Base-by-base conservation (phyloP, 1,140 invertebrate species). In the Caenorhabditis remanei region DNA sequence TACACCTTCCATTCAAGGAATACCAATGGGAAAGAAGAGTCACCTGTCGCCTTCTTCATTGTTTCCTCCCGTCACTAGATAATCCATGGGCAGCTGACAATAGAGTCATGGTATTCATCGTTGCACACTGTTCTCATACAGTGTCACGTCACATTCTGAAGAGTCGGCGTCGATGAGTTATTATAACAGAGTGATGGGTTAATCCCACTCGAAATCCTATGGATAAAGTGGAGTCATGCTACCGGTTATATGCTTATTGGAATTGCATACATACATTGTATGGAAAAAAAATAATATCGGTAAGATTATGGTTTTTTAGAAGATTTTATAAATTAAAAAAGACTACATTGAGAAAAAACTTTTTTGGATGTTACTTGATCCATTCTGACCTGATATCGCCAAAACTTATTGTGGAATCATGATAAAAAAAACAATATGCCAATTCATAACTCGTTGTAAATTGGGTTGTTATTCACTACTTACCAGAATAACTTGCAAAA, bases 41-140 rank as follows among this genome's bases (percentile, higher is more conserved):
- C 71, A 50, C 71, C 71, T 79, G 46, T 21, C 40, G 71, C 19
- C 46, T 19, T 8, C 24, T 63, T 32, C 61, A 63, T 53, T 79
- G 43, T 50, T 24, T 9, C 7, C 24, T 53, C n/a, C 24, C n/a
- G 61, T 32, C 65, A 19, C 65, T 41, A 71, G 5, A 14, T 79
- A 79, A 79, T 79, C 71, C 71, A 50, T 4, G 32, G 43, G 8
- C 71, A 79, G 71, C 43, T 50, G 46, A 50, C 46, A 32, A 8
- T 8, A n/a, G 40, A 21, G 19, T 53, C 71, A 11, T 0, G 46
- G 19, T 21, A 46, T 24, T 46, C 46, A 79, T 79, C 32, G 71
- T 79, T 79, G 43, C 71, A 79, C 71, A 21, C 21, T 21, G 46
- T 79, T 79, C 71, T 79, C 71, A 79, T 50, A 79, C 71, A 40